Conservation (phyloP, 1,140 invertebrate species). For the Pissodes strobi region DNA sequence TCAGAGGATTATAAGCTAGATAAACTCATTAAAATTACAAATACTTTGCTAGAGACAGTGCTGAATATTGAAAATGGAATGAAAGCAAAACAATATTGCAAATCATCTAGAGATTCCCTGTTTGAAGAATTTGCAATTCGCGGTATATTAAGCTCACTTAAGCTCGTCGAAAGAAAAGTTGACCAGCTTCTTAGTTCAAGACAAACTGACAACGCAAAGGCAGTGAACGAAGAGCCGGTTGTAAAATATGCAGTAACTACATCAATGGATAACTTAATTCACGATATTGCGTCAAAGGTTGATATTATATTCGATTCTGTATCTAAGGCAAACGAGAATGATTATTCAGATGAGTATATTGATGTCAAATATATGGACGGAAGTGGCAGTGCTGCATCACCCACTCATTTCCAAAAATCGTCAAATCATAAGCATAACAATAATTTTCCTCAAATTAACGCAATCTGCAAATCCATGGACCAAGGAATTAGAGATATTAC, state of each 20-base stretch:
- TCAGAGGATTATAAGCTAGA: slow-evolving; percentile 51
- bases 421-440: slow-evolving; percentile 16
- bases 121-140: slow-evolving; percentile 48
- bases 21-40: slow-evolving; percentile 43
- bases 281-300: slow-evolving; percentile 54
- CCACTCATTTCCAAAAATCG: no score
- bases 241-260: slow-evolving; percentile 46
- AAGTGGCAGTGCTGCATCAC: slow-evolving; percentile 17
- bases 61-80: slow-evolving; percentile 21
- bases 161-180: slow-evolving; percentile 52
- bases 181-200: slow-evolving; percentile 37
- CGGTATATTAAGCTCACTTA: slow-evolving; percentile 54
- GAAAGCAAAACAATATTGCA: slow-evolving; percentile 25
- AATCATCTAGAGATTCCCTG: slow-evolving; percentile 31
- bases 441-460: background rate
- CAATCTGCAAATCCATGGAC: background rate
- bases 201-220: slow-evolving; percentile 22
- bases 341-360: slow-evolving; percentile 29
- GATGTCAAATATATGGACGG: slow-evolving; percentile 28
- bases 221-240: slow-evolving; percentile 19
- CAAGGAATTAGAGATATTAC: slow-evolving; percentile 11
- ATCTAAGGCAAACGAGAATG: slow-evolving; percentile 32
- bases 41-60: slow-evolving; percentile 31
- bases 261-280: slow-evolving; percentile 45
- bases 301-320: slow-evolving; percentile 49